Evolutionary conservation across 2,113 vertebrate genomes (phyloP).

Genomic region (Pangasianodon gigas): DNA sequence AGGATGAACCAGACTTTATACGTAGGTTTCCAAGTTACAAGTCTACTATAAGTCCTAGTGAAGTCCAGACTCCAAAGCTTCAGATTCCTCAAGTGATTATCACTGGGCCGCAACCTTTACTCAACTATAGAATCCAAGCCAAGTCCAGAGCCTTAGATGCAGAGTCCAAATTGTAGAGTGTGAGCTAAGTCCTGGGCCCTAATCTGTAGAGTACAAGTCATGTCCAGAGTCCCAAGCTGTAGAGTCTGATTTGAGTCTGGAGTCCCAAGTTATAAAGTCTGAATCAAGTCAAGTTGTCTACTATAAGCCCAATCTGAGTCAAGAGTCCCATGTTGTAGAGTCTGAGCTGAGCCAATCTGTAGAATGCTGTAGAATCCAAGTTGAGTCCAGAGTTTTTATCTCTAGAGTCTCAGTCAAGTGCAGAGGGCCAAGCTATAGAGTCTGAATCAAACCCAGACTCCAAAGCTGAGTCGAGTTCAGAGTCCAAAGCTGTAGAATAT

Average conservation of each 20-base stretch:
- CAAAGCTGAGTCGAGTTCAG: not conserved
- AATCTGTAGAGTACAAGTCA: not conserved
- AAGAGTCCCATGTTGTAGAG: not conserved
- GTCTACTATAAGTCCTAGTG: not conserved
- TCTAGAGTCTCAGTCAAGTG: not conserved
- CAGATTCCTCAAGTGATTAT: not conserved
- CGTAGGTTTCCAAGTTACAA: not conserved
- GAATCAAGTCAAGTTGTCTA: not conserved
- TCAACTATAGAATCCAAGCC: not conserved
- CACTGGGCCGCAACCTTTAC: not conserved
- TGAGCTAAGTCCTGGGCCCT: not conserved
- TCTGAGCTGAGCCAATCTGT: not conserved
- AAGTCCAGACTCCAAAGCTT: not conserved
- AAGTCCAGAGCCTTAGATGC: not conserved
- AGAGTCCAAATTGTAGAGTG: not conserved
- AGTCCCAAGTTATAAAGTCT: not conserved
- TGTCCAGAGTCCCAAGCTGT: not conserved
- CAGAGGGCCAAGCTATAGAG: not conserved
- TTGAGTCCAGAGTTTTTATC: not conserved
- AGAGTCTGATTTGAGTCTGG: not conserved
- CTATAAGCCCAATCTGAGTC: not conserved
- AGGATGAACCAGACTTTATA: not conserved
- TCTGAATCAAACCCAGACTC: not conserved
- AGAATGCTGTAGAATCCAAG: not conserved
- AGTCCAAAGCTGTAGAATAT: not conserved